Conservation (phyloP, 2,113 vertebrate genomes). For the Cyanistes caeruleus region DNA sequence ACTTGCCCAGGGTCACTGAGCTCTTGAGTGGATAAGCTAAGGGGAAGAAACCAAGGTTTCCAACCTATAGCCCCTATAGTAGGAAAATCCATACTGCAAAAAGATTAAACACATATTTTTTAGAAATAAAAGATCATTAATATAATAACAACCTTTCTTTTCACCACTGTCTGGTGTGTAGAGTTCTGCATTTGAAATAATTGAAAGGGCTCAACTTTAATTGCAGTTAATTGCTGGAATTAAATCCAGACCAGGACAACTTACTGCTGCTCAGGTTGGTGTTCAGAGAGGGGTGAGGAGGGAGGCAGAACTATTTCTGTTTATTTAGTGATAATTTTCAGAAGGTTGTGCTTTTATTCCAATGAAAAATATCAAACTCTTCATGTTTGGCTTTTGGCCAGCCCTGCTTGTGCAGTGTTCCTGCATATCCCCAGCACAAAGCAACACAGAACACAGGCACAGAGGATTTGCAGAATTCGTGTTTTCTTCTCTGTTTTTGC, state of each 20-base stretch:
- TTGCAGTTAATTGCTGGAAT: neutral
- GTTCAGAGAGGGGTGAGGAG: neutral
- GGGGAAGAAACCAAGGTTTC: neutral
- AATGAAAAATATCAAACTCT: neutral
- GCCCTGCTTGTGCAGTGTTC: neutral
- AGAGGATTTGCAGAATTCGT: neutral
- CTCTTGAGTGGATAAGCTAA: neutral
- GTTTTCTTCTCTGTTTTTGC: neutral
- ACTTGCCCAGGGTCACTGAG: neutral
- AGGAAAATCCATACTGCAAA: neutral
- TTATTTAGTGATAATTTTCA: neutral
- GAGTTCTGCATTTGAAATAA: neutral
- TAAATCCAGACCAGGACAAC: neutral
- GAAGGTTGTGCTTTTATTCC: neutral
- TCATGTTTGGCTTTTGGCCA: neutral
- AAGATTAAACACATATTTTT: neutral
- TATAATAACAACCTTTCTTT: neutral
- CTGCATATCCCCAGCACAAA: neutral
- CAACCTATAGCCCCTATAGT: neutral
- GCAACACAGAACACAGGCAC: neutral
- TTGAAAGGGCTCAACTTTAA: neutral
- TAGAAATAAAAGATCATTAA: neutral
- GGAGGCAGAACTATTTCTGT: neutral
- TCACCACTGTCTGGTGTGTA: neutral
- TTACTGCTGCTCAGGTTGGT: neutral